A percentile compares a stretch with the other conserved stretches of the same genome.
phyloP scores from a whole-genome alignment of 2,888 invertebrate genomes.

The Pachydiplax longipennis region DNA sequence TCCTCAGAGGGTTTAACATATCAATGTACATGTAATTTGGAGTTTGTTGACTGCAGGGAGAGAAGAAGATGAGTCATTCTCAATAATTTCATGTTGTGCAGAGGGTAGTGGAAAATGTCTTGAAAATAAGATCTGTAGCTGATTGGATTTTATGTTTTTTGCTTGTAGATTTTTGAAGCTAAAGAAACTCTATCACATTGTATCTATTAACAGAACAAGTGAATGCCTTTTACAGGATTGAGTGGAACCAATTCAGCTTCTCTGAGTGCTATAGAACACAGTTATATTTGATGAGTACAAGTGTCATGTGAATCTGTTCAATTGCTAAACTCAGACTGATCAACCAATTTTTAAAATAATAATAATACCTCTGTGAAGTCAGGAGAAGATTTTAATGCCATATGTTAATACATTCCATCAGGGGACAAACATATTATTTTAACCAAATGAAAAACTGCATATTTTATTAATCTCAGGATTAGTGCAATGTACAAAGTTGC shows the following conservation, averaged over 20 bases:
- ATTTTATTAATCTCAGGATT: conserved; percentile 42
- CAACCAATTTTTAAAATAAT: conserved; percentile 40
- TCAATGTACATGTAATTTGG: conserved; percentile 45
- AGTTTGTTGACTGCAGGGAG: conserved; percentile 28
- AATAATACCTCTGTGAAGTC: conserved; percentile 39
- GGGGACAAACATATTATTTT: conserved; percentile 43
- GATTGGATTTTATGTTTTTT: conserved; percentile 41
- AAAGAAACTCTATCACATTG: conserved; percentile 30
- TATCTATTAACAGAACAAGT: conserved; percentile 35
- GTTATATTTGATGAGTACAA: conserved; percentile 44
- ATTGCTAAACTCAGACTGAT: conserved; percentile 45
- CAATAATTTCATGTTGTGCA: conserved; percentile 44
- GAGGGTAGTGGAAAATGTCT: conserved; percentile 43
- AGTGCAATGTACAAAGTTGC: conserved; percentile 8
- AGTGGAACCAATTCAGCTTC: conserved; percentile 42
- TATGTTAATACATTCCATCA: conserved; percentile 45
- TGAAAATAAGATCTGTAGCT: conserved; percentile 44
- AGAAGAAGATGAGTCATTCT: conserved; percentile 41
- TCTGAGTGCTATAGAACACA: conserved; percentile 45
- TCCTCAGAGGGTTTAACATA: conserved; percentile 44
- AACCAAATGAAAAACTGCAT: conserved; percentile 43
- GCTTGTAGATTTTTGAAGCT: conserved; percentile 44
- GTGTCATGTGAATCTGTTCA: conserved; percentile 44
- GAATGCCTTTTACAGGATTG: conserved; percentile 35
- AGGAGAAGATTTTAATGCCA: conserved; percentile 42